A percentile compares a stretch with the other conserved stretches of the same genome.
Evolutionary conservation across 1,140 invertebrate genomes (phyloP).

Genomic region (Coptotermes formosanus): DNA sequence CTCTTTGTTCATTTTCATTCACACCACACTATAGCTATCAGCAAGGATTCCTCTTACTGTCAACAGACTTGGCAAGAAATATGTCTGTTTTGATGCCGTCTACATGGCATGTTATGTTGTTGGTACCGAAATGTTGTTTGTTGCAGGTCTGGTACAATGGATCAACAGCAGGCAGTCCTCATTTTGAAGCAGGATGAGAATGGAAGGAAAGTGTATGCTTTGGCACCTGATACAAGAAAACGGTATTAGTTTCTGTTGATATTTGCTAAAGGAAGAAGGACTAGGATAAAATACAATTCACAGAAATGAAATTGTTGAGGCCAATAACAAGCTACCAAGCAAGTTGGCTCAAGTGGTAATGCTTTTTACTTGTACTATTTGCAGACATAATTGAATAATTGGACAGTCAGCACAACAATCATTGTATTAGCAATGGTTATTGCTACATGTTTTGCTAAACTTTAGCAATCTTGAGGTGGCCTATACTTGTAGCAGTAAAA

Average conservation of each 20-base stretch:
- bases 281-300: neutral
- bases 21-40: too few species aligned
- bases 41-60: too few species aligned
- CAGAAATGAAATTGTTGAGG: neutral
- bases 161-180: constrained; percentile 39
- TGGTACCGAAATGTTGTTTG: neutral
- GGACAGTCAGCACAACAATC: too few species aligned
- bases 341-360: too few species aligned
- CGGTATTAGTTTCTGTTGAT: constrained; percentile 38
- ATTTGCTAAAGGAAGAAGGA: neutral
- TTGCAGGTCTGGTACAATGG: constrained; percentile 35
- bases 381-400: too few species aligned
- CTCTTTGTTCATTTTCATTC: too few species aligned
- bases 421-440: too few species aligned
- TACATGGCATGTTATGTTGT: neutral
- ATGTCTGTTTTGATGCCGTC: too few species aligned
- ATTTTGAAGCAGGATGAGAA: constrained; percentile 43
- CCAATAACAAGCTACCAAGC: neutral
- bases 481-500: too few species aligned
- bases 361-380: neutral
- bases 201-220: constrained; percentile 43
- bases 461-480: too few species aligned
- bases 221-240: constrained; percentile 41
- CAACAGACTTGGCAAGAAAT: too few species aligned
- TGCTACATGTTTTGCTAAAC: too few species aligned